phyloP scores from a whole-genome alignment of 2,888 invertebrate genomes.

The Idaea dimidiata region DNA sequence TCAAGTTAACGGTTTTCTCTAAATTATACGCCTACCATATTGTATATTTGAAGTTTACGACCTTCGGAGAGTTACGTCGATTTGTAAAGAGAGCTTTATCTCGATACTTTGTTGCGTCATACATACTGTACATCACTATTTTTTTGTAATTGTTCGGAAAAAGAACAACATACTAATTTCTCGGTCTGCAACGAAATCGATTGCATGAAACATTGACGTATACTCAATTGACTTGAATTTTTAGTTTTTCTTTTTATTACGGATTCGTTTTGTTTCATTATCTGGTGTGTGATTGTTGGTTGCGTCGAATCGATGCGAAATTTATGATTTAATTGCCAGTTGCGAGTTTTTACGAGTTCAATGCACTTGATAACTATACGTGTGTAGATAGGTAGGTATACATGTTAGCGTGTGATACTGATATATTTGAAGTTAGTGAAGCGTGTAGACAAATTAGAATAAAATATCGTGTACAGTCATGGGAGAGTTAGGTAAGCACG shows the following conservation, averaged over 20 bases:
- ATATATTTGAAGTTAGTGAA: conserved; percentile 38
- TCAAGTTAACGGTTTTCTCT: not conserved
- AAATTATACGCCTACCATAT: conserved; percentile 1
- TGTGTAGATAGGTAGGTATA: not conserved
- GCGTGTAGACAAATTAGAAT: conserved; percentile 46
- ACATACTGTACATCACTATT: conserved; percentile 17
- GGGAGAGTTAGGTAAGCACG: conserved; percentile 3
- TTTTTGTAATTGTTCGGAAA: conserved; percentile 22
- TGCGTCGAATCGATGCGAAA: conserved; percentile 70
- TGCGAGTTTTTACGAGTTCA: conserved; percentile 49
- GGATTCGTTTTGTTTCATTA: conserved; percentile 73
- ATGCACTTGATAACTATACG: conserved; percentile 34
- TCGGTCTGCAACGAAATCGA: conserved; percentile 54
- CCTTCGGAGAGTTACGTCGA: not conserved
- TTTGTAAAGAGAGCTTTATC: not conserved
- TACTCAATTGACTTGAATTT: conserved; percentile 36
- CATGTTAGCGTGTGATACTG: conserved; percentile 26
- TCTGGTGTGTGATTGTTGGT: conserved; percentile 77
- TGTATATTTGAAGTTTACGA: not conserved
- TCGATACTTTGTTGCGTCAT: not conserved
- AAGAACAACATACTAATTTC: conserved; percentile 43
- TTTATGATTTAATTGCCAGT: conserved; percentile 78
- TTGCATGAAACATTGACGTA: conserved; percentile 59
- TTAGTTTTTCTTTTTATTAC: conserved; percentile 37
- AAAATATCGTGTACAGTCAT: conserved; percentile 25